Percentiles rank a stretch among this genome's conserved stretches.
Conservation (phyloP, 2,113 vertebrate genomes). For the Typhlomys cinereus region DNA sequence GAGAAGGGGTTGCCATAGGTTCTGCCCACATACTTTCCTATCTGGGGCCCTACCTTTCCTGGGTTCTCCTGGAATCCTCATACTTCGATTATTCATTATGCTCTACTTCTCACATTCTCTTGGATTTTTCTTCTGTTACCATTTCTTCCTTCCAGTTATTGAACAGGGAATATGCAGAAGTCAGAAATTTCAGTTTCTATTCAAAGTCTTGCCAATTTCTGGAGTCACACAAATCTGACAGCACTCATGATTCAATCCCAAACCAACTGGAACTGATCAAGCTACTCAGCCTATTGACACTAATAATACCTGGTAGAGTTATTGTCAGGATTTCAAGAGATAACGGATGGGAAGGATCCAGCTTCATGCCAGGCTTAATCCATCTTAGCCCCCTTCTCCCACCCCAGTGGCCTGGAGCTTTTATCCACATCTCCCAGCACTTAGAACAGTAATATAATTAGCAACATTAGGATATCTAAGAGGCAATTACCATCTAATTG, state of each 20-base stretch:
- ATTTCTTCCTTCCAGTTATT: background rate
- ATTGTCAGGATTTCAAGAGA: conserved; percentile 25
- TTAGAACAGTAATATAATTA: conserved; percentile 66
- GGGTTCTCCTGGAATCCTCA: background rate
- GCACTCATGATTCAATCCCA: background rate
- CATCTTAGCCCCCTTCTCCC: conserved; percentile 17
- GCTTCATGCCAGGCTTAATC: conserved; percentile 57
- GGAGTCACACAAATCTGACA: background rate
- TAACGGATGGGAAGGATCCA: background rate
- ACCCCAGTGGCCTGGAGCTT: conserved; percentile 47
- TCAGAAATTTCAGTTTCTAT: background rate
- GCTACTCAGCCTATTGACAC: background rate
- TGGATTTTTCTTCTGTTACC: conserved; percentile 8
- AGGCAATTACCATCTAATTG: conserved; percentile 75
- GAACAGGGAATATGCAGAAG: background rate
- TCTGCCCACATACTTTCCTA: background rate
- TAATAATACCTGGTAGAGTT: background rate
- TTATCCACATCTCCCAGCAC: conserved; percentile 31
- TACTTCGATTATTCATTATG: background rate
- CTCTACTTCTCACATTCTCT: background rate
- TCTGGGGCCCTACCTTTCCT: background rate
- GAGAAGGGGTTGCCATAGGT: background rate
- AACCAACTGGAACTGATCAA: background rate
- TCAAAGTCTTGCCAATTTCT: background rate
- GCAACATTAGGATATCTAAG: conserved; percentile 63